Conservation (phyloP, 2,888 invertebrate genomes). For the Melieria picta region DNA sequence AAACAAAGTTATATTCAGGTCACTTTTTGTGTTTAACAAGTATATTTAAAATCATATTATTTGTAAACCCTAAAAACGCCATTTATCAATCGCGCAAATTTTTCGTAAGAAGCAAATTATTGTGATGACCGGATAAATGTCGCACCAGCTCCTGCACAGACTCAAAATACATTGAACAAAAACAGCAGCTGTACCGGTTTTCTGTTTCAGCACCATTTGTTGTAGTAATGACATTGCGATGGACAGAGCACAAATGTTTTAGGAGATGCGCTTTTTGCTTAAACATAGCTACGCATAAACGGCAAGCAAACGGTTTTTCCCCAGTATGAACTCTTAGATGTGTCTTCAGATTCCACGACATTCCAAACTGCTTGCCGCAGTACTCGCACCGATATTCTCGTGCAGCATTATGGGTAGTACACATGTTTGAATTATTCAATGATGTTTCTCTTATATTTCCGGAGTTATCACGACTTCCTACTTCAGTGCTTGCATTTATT, state of each 20-base stretch:
- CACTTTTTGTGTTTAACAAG: constrained; percentile 31
- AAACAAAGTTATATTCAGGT: constrained; percentile 36
- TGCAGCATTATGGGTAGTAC: constrained; percentile 69
- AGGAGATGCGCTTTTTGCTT: constrained; percentile 89
- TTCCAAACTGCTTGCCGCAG: constrained; percentile 90
- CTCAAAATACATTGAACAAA: constrained; percentile 86
- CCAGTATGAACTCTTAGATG: constrained; percentile 89
- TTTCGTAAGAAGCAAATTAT: constrained; percentile 86
- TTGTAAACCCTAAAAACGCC: constrained; percentile 14
- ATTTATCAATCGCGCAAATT: constrained; percentile 77
- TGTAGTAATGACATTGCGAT: constrained; percentile 83
- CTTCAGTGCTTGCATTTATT: constrained; percentile 50
- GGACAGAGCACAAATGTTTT: constrained; percentile 89
- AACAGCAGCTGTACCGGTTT: constrained; percentile 85
- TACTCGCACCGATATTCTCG: constrained; percentile 89
- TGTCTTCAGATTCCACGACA: constrained; percentile 93
- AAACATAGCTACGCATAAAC: constrained; percentile 90
- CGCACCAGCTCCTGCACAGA: constrained; percentile 86
- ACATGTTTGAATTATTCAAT: constrained; percentile 50
- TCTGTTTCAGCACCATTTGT: constrained; percentile 73
- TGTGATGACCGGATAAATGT: constrained; percentile 88
- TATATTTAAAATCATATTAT: constrained; percentile 22
- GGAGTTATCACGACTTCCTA: constrained; percentile 50
- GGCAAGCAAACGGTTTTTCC: constrained; percentile 89
- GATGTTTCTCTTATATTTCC: constrained; percentile 38